Conservation (phyloP, 53 echinoderm and acorn worm genomes). For the Arbacia lixula region DNA sequence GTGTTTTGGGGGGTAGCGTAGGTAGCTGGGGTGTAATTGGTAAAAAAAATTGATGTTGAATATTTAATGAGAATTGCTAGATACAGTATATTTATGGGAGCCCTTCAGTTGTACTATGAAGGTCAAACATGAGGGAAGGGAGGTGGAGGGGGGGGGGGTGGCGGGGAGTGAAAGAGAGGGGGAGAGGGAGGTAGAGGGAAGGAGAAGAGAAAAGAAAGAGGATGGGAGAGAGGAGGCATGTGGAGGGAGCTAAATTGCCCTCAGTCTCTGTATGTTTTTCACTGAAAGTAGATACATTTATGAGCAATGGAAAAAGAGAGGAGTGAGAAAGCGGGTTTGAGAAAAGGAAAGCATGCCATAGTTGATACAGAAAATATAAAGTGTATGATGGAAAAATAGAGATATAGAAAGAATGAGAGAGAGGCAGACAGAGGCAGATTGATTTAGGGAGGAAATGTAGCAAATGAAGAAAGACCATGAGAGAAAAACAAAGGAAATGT, state of each 20-base stretch:
- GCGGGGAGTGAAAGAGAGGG: too few relatives aligned
- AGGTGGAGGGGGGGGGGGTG: too few relatives aligned
- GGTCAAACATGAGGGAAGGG: slow-evolving; percentile 10
- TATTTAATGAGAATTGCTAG: slow-evolving; percentile 40
- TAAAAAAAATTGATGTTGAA: slow-evolving; percentile 57
- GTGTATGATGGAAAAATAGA: too few relatives aligned
- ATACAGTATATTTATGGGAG: slow-evolving; percentile 20
- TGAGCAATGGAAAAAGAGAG: slow-evolving; percentile 10
- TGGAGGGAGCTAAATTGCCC: too few relatives aligned
- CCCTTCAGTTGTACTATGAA: slow-evolving; percentile 36
- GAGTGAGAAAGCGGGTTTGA: slow-evolving; percentile 1
- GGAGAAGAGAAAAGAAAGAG: too few relatives aligned
- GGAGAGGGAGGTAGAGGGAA: too few relatives aligned
- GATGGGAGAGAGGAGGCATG: too few relatives aligned
- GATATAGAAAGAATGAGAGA: not conserved
- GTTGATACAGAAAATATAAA: too few relatives aligned
- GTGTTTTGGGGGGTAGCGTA: slow-evolving; percentile 18
- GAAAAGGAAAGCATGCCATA: too few relatives aligned
- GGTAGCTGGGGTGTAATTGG: slow-evolving; percentile 46
- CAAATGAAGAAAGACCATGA: not conserved
- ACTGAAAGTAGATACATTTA: too few relatives aligned
- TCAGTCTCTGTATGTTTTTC: too few relatives aligned
- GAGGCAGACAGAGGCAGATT: not conserved
- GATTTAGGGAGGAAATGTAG: not conserved
- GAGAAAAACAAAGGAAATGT: not conserved